Evolutionary conservation across 2,797 vertebrate species (phyloP).

Genomic region (Hydrolagus colliei): DNA sequence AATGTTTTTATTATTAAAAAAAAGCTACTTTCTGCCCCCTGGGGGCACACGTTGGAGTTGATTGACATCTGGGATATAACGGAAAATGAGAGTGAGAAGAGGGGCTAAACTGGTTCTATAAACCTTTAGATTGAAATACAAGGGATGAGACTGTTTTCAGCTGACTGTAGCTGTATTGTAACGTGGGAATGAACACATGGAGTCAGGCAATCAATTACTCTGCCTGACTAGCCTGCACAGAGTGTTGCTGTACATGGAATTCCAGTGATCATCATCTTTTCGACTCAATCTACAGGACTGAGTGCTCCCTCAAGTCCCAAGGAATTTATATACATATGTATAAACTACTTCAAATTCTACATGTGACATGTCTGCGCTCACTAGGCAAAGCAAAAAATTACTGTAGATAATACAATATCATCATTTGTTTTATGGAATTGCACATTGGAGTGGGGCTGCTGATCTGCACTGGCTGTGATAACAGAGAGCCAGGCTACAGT

Average conservation of each 20-base stretch:
- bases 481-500: not conserved
- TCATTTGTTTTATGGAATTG: not conserved
- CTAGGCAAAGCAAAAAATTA: no score
- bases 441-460: not conserved
- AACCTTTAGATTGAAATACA: not conserved
- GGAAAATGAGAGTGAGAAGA: not conserved
- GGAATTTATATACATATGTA: not conserved
- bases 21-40: not conserved
- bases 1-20: no score
- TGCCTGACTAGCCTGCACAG: not conserved
- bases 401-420: no score
- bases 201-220: not conserved
- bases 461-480: conserved; percentile 4
- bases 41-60: no score
- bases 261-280: not conserved
- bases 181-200: not conserved
- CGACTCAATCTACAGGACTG: not conserved
- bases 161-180: not conserved
- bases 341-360: not conserved
- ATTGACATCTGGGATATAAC: not conserved
- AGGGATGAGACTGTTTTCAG: not conserved
- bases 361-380: no score
- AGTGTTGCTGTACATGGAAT: not conserved
- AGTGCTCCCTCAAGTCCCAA: not conserved
- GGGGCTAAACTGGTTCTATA: no score